Evolutionary conservation across 2,888 invertebrate species (phyloP), one percentile per base, ranked within the genome.

Genomic region (Thalpophila matura): DNA sequence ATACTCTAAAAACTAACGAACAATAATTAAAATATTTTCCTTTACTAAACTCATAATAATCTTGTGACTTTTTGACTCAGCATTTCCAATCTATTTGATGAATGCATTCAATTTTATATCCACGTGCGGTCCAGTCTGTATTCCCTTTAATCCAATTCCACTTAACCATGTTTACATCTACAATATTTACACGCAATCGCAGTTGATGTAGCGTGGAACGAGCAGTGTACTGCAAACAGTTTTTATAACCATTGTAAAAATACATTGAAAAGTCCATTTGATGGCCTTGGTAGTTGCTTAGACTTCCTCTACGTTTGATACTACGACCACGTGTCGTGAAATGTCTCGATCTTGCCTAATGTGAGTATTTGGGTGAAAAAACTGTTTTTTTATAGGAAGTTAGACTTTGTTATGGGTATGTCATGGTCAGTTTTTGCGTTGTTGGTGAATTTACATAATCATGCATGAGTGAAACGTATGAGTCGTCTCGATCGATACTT

Each of bases 181-280:
- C 75, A 74, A 60, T 70, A 60, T 74, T 74, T 55, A 69, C 61
- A 40, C 31, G 31, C 69, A 69, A 60, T 69, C 75, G 29, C 40
- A 26, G 24, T 46, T 37, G 14, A 33, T 37, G 51, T 56, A 45
- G 35, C 68, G 26, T 37, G 38, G 24, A 33, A 31, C 40, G 43
- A 31, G 37, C 38, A 42, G 10, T 55, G 29, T 40, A 51, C 37
- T 40, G 26, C 38, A 18, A 54, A 74, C 50, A 42, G 56, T 63
- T 57, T 56, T 66, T 60, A 45, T 37, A 40, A 26, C 10, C 7
- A 16, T 38, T 37, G 42, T 61, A 58, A 58, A 66, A 70, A 43
- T 54, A 49, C 51, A 40, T 60, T 51, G n/a, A 51, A 49, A 47
- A 60, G 51, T 60, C 20, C 14, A 20, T 45, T 35, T 4, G 22